A percentile compares a stretch with the other conserved stretches of the same genome.
Evolutionary conservation across 2,113 vertebrate species (phyloP).

Genomic region (Castor canadensis): DNA sequence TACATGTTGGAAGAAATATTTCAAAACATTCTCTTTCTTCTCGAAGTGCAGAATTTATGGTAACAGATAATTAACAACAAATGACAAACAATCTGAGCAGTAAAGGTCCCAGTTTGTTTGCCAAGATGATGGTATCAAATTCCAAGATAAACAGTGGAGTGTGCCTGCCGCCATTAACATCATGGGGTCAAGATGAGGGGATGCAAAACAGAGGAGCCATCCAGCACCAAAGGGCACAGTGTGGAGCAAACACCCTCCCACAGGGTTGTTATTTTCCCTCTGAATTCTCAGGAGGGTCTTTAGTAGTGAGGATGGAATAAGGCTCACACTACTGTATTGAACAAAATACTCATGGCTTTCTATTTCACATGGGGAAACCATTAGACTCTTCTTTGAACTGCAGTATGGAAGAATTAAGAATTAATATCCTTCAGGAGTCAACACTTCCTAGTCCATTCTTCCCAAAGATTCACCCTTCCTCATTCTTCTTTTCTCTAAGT

Average conservation of each 20-base stretch:
- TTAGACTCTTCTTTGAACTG: background rate
- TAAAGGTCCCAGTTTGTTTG: conserved; percentile 79
- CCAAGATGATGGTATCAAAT: conserved; percentile 78
- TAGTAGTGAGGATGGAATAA: too few relatives aligned
- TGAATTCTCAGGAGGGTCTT: conserved; percentile 35
- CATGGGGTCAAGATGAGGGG: conserved; percentile 54
- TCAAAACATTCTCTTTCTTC: conserved; percentile 65
- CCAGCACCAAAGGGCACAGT: conserved; percentile 55
- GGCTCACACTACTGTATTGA: background rate
- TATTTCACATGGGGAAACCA: background rate
- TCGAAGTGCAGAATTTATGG: conserved; percentile 68
- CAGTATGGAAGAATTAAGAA: background rate
- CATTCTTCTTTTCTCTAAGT: background rate
- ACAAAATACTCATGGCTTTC: background rate
- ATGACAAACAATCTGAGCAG: conserved; percentile 70
- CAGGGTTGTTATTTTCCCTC: conserved; percentile 51
- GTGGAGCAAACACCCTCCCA: background rate
- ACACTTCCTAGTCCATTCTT: background rate
- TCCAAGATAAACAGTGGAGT: conserved; percentile 79
- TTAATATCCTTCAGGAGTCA: background rate
- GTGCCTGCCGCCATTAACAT: conserved; percentile 70
- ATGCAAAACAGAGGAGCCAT: conserved; percentile 66
- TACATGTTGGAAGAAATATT: conserved; percentile 64
- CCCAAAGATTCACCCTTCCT: background rate
- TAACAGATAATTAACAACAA: conserved; percentile 79